Evolutionary conservation across 2,113 vertebrate genomes (phyloP).

Genomic region (Sialia sialis): DNA sequence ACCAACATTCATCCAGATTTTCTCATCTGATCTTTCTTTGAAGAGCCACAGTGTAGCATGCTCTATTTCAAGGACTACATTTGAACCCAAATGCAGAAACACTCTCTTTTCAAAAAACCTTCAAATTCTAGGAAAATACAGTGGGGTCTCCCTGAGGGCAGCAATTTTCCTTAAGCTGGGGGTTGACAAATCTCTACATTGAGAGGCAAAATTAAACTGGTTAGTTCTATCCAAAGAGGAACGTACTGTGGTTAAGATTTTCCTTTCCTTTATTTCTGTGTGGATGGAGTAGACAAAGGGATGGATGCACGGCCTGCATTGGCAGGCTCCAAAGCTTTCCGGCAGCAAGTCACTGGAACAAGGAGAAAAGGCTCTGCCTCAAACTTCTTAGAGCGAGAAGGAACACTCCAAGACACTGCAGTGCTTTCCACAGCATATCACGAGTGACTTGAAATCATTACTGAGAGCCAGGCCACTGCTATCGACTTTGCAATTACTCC

Average conservation of each 20-base stretch:
- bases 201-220: not conserved
- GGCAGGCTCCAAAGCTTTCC: not conserved
- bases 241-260: not conserved
- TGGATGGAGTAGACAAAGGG: not conserved
- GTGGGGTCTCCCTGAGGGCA: not conserved
- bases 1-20: not conserved
- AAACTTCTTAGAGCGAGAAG: not conserved
- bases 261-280: not conserved
- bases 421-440: not conserved
- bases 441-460: not conserved
- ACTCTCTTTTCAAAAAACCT: not conserved
- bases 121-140: not conserved
- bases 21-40: not conserved
- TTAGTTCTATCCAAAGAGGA: not conserved
- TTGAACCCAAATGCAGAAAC: not conserved
- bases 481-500: slow-evolving; percentile 48
- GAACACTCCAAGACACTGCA: not conserved
- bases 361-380: not conserved
- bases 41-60: not conserved
- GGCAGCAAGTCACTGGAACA: not conserved
- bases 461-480: not conserved
- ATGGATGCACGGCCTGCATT: fast-evolving
- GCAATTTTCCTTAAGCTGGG: not conserved
- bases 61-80: not conserved
- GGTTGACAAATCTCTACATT: not conserved